A percentile compares a stretch with the other conserved stretches of the same genome.
phyloP scores from a whole-genome alignment of 2,797 vertebrate genomes.

The Argya squamiceps region DNA sequence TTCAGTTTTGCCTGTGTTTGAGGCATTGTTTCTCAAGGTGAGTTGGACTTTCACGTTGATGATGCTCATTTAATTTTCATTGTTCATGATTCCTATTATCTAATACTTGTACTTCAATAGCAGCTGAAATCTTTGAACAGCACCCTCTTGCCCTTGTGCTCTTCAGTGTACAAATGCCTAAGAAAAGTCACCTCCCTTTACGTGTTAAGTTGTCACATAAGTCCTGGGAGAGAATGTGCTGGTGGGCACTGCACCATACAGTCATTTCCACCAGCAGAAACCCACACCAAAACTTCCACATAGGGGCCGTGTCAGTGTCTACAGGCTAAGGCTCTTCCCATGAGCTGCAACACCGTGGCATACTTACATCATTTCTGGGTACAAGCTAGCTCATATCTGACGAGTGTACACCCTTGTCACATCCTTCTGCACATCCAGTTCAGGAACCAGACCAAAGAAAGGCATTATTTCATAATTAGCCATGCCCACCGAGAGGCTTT shows the following conservation, averaged over 20 bases:
- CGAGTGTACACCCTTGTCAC: rapidly evolving
- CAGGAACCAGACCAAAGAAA: neutral
- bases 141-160: neutral
- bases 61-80: neutral
- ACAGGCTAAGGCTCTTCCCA: neutral
- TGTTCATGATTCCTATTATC: neutral
- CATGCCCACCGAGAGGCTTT: neutral
- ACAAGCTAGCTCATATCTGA: rapidly evolving
- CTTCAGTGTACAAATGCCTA: neutral
- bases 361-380: neutral
- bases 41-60: neutral
- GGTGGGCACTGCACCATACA: neutral
- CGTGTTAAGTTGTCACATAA: neutral
- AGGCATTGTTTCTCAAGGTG: slow-evolving; percentile 40
- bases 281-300: neutral
- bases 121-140: neutral
- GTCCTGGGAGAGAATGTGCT: neutral
- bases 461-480: neutral
- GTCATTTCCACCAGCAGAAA: neutral
- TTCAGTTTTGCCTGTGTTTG: neutral
- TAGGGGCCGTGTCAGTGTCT: neutral
- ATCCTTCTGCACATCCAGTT: neutral
- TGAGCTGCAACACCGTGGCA: neutral
- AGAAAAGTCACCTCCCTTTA: neutral
- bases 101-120: neutral